Conservation (phyloP, 2,888 invertebrate genomes). For the Pecten maximus region DNA sequence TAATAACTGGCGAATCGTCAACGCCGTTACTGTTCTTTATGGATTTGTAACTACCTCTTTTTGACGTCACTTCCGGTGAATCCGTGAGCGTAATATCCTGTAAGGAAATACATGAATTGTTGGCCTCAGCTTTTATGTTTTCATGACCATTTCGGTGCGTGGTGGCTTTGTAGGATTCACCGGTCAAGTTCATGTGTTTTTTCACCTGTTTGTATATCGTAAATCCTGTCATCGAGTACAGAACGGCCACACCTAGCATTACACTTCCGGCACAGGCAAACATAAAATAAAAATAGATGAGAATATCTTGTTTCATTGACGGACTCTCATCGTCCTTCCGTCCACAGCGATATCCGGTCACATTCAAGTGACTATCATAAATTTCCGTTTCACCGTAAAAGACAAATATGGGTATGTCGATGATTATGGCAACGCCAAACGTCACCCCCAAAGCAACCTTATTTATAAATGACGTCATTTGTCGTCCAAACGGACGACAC, state of each 20-base stretch:
- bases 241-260: neutral
- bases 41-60: slow-evolving; percentile 20
- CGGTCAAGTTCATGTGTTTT: neutral
- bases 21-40: neutral
- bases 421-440: neutral
- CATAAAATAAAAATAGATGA: slow-evolving; percentile 11
- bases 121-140: neutral
- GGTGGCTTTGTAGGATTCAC: neutral
- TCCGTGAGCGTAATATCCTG: neutral
- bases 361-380: neutral
- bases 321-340: neutral
- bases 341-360: neutral
- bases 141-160: neutral
- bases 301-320: slow-evolving; percentile 21
- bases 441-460: slow-evolving; percentile 37
- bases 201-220: neutral
- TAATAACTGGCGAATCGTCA: neutral
- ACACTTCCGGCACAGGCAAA: neutral
- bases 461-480: slow-evolving; percentile 43
- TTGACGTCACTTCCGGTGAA: slow-evolving; percentile 30
- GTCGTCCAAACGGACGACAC: slow-evolving; percentile 42
- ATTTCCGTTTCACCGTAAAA: slow-evolving; percentile 41
- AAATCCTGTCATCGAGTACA: slow-evolving; percentile 8
- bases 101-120: neutral
- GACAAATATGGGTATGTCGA: slow-evolving; percentile 40